Evolutionary conservation across 2,113 vertebrate genomes (phyloP).

Genomic region (Parus major): DNA sequence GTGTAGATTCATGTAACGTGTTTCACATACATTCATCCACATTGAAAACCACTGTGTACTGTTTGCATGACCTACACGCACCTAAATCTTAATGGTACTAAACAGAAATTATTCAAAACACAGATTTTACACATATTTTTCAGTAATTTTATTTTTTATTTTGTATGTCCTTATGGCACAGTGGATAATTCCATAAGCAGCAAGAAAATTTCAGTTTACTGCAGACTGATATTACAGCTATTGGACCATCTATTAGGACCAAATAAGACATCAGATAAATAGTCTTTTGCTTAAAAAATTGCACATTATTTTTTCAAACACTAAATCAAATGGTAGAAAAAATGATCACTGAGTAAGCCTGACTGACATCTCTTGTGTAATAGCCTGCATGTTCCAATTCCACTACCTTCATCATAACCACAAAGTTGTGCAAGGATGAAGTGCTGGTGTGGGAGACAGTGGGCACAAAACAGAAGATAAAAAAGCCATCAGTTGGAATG

Average conservation of each 20-base stretch:
- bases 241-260: neutral
- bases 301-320: neutral
- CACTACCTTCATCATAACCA: neutral
- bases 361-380: neutral
- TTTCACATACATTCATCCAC: neutral
- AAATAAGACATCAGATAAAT: neutral
- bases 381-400: neutral
- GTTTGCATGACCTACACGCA: accelerated
- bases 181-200: neutral
- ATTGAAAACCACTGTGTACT: neutral
- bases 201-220: neutral
- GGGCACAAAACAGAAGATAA: neutral
- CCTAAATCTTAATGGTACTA: neutral
- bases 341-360: neutral
- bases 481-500: neutral
- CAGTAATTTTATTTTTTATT: neutral
- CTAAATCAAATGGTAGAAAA: neutral
- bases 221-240: neutral
- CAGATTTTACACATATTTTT: neutral
- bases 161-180: neutral
- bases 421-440: neutral
- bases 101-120: neutral
- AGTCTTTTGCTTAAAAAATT: neutral
- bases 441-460: neutral
- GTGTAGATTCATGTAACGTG: accelerated